Base-by-base conservation (phyloP, 2,797 vertebrate genomes). In the Brachymystax lenok region DNA sequence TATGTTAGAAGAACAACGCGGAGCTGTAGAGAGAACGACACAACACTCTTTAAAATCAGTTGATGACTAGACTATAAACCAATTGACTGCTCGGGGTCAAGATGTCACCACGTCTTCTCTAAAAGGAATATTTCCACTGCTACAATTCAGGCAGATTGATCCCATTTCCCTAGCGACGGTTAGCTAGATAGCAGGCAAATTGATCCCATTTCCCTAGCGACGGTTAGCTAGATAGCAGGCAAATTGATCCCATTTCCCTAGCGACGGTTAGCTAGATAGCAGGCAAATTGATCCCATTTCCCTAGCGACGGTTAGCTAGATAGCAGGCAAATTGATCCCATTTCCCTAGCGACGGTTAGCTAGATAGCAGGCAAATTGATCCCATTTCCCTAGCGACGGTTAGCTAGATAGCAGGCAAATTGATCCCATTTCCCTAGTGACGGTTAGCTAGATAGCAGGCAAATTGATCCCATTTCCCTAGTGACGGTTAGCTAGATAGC, bases 101-200 rank as follows among this genome's bases (percentile, higher is more conserved):
- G 75, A 54, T 30, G 72, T 0, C 13, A 54, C n/a, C 78, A 77
- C 61, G 69, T 80, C 35, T 77, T 78, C 79, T 72, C 7, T 21
- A 83, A 82, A 86, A 80, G 70, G 79, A 82, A 84, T 81, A 89
- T 79, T 84, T 40, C 56, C 71, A 69, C 74, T 7, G 67, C 69
- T 78, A 84, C 75, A 69, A 35, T 69, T 69, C 51, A 40, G 30
- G 30, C 30, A 33, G 1, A 33, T 33, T 4, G 28, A 28, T 28
- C 28, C 28, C 28, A 28, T 66, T 66, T 30, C 24, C 13, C 63
- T 30, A 14, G 4, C 4, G 27, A 27, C 4, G 14, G 12, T 6
- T 5, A 28, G 27, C 10, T 28, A 3, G 63, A 66, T 5, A 30
- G 30, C 30, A 83, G 76, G 69, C 83, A 91, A 28, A 28, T 28